Conservation (phyloP, 1,140 invertebrate genomes). For the Drosophila nigrodunni region DNA sequence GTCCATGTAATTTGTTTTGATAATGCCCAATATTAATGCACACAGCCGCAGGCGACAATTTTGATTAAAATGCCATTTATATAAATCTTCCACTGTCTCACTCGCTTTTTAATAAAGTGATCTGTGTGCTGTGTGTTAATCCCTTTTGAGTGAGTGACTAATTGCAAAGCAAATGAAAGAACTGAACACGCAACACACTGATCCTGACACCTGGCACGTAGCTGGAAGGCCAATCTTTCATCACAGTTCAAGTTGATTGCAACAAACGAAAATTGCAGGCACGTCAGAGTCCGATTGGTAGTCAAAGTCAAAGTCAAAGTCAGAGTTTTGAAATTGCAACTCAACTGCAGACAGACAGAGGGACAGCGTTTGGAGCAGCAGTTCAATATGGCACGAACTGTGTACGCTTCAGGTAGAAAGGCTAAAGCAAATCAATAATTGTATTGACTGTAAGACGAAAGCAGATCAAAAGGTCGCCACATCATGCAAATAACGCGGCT, state of each 20-base stretch:
- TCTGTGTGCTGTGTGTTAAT: slow-evolving; percentile 44
- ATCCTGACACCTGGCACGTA: slow-evolving; percentile 55
- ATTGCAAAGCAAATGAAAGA: slow-evolving; percentile 48
- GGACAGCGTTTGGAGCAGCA: slow-evolving; percentile 27
- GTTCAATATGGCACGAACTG: slow-evolving; percentile 40
- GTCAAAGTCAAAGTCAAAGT: too few relatives aligned
- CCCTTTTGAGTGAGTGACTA: slow-evolving; percentile 59
- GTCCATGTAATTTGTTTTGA: slow-evolving; percentile 65
- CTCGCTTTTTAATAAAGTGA: slow-evolving; percentile 60
- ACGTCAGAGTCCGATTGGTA: slow-evolving; percentile 51
- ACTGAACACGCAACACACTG: slow-evolving; percentile 17
- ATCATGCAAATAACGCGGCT: slow-evolving; percentile 56
- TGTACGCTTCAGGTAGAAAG: slow-evolving; percentile 32
- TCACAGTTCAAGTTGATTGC: slow-evolving; percentile 74
- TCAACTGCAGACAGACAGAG: slow-evolving; percentile 56
- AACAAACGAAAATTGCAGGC: slow-evolving; percentile 58
- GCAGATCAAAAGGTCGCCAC: slow-evolving; percentile 76
- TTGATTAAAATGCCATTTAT: slow-evolving; percentile 82
- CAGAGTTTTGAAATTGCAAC: slow-evolving; percentile 54
- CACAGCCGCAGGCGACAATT: slow-evolving; percentile 71
- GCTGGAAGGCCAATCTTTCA: slow-evolving; percentile 49
- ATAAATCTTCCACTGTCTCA: slow-evolving; percentile 16
- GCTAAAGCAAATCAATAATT: slow-evolving; percentile 73
- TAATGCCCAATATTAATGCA: slow-evolving; percentile 67
- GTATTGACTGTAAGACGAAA: slow-evolving; percentile 74